A percentile compares a stretch with the other conserved stretches of the same genome.
Conservation (phyloP, 1,140 invertebrate species). For the Drosophila rufa region DNA sequence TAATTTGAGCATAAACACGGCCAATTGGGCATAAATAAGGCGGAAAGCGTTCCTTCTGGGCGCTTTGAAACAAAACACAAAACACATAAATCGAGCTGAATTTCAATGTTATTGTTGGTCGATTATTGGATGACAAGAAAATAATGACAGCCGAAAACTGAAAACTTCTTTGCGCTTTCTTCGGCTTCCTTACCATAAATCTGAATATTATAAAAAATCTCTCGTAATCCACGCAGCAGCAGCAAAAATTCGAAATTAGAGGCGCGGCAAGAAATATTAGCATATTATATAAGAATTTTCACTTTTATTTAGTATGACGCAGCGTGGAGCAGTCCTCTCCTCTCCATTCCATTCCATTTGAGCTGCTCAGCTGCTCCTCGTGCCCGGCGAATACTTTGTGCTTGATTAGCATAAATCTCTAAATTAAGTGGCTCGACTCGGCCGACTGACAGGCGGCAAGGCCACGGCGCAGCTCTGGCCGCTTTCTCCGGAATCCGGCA, state of each 20-base stretch:
- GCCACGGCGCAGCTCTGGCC: conserved; percentile 17
- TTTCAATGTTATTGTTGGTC: conserved; percentile 24
- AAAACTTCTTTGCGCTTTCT: conserved; percentile 51
- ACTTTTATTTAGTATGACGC: conserved; percentile 59
- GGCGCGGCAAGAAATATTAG: conserved; percentile 59
- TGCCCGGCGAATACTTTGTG: conserved; percentile 55
- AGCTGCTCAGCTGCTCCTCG: not conserved
- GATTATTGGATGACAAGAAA: conserved; percentile 40
- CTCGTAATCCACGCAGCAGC: conserved; percentile 46
- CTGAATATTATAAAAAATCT: conserved; percentile 52
- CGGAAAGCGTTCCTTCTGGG: not conserved
- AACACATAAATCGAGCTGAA: conserved; percentile 11
- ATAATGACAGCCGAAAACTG: conserved; percentile 18
- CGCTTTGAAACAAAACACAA: not conserved
- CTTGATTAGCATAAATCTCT: conserved; percentile 69
- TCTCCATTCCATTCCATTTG: conserved; percentile 35
- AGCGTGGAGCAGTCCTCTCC: not conserved
- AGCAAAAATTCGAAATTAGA: conserved; percentile 39
- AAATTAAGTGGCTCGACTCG: conserved; percentile 52
- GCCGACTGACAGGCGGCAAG: conserved; percentile 52
- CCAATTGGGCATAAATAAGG: conserved; percentile 43
- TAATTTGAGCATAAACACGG: conserved; percentile 37
- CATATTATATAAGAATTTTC: conserved; percentile 70
- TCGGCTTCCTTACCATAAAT: conserved; percentile 36
- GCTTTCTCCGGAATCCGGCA: conserved; percentile 23